A percentile compares a stretch with the other conserved stretches of the same genome.
Evolutionary conservation across 2,888 invertebrate genomes (phyloP).

Genomic region (Fissipunctia ypsillon): DNA sequence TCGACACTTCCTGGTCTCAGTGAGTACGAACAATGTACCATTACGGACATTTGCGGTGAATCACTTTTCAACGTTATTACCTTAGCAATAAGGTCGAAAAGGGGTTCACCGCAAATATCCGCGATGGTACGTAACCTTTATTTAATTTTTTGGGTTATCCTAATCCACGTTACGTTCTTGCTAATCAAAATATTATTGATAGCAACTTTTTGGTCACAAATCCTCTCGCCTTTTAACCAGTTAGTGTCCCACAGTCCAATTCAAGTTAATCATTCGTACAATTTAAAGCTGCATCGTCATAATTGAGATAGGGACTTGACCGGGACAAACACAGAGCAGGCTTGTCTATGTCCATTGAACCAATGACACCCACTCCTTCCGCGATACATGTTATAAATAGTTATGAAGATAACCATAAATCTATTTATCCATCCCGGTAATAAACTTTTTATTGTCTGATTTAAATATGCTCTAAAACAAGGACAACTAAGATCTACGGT

Average conservation of each 20-base stretch:
- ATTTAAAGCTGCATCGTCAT: constrained; percentile 45
- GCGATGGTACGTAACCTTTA: neutral
- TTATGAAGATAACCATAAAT: constrained; percentile 54
- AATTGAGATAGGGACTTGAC: constrained; percentile 40
- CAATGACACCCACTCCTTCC: constrained; percentile 71
- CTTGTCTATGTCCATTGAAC: constrained; percentile 57
- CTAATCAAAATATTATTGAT: neutral
- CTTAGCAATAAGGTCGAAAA: no score
- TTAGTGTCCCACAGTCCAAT: constrained; percentile 54
- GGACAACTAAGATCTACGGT: constrained; percentile 13
- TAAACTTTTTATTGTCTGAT: constrained; percentile 46
- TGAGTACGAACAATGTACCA: neutral
- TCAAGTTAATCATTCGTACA: constrained; percentile 47
- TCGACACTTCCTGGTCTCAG: constrained; percentile 31
- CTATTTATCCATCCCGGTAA: constrained; percentile 14
- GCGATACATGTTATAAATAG: constrained; percentile 37
- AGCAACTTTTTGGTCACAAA: neutral
- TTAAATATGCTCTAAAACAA: constrained; percentile 37
- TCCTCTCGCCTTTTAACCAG: constrained; percentile 11
- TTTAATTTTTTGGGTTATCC: neutral
- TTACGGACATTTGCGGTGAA: no score
- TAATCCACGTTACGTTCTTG: neutral
- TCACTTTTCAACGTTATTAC: no score
- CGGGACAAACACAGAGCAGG: constrained; percentile 29
- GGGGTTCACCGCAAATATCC: no score